Conservation (phyloP, 2,888 invertebrate species). For the Sinotaia quadrata region DNA sequence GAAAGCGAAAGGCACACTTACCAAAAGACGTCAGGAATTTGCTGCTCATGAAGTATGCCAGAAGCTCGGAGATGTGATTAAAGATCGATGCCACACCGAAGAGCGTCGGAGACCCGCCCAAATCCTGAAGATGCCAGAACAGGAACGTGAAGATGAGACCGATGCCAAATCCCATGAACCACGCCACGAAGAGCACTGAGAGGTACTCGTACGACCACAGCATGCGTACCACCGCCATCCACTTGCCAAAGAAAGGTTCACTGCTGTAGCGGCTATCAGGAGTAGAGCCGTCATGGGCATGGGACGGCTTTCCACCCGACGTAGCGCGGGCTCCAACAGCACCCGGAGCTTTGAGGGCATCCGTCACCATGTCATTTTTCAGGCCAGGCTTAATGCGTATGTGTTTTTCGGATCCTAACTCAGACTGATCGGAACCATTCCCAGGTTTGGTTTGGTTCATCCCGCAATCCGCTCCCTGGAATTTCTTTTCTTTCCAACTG, state of each 20-base stretch:
- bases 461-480: conserved; percentile 2
- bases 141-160: conserved; percentile 98
- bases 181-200: conserved; percentile 89
- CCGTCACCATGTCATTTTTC: conserved; percentile 61
- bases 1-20: conserved; percentile 67
- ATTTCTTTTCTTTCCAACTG: neutral
- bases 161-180: conserved; percentile 99
- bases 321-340: conserved; percentile 22
- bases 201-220: conserved; percentile 87
- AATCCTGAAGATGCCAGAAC: conserved; percentile 92
- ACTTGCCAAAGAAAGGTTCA: conserved; percentile 75
- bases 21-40: conserved; percentile 94
- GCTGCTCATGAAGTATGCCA: conserved; percentile 98
- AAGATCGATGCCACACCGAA: conserved; percentile 99
- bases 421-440: neutral
- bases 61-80: conserved; percentile 98
- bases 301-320: conserved; percentile 15
- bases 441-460: neutral
- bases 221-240: conserved; percentile 91
- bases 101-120: conserved; percentile 95
- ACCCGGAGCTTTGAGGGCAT: conserved; percentile 55
- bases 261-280: conserved; percentile 36
- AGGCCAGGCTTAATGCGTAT: conserved; percentile 72
- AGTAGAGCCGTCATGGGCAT: too few relatives aligned
- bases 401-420: conserved; percentile 72